Percentiles rank a stretch among this genome's conserved stretches.
Evolutionary conservation across 2,113 vertebrate species (phyloP).

Genomic region (Otolemur garnettii): DNA sequence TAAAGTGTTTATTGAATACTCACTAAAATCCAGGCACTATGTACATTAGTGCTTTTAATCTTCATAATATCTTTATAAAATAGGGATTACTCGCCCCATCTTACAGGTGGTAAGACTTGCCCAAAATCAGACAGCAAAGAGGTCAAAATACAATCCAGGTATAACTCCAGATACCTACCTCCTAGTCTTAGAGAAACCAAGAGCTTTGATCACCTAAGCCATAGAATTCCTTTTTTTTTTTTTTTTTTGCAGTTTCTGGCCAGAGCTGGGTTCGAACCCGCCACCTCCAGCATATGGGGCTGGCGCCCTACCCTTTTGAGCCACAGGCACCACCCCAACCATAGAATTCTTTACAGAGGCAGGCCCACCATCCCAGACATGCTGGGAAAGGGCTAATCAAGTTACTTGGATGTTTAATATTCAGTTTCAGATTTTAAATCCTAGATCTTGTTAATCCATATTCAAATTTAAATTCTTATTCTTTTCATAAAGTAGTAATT

Average conservation of each 20-base stretch:
- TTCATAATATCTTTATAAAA: not conserved
- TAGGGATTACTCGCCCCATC: not conserved
- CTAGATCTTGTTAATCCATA: not conserved
- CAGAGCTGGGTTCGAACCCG: too few species aligned
- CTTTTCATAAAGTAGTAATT: not conserved
- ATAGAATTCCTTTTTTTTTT: not conserved
- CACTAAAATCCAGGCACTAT: constrained; percentile 6
- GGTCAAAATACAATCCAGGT: constrained; percentile 16
- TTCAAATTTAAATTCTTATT: constrained; percentile 42
- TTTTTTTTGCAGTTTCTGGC: too few species aligned
- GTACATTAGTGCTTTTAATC: not conserved
- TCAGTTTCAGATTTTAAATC: constrained; percentile 25
- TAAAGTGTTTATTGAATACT: constrained; percentile 19
- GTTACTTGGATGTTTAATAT: not conserved
- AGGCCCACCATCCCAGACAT: not conserved
- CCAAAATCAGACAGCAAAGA: not conserved
- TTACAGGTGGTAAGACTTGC: not conserved
- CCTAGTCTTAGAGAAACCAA: not conserved
- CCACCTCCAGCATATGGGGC: too few species aligned
- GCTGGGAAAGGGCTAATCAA: not conserved
- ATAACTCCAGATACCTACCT: not conserved
- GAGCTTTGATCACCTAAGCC: not conserved
- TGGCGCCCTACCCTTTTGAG: too few species aligned
- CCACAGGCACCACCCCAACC: too few species aligned
- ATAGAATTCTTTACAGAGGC: constrained; percentile 24